Base-by-base conservation (phyloP, 2,888 invertebrate genomes). In the Pheosia gnoma region DNA sequence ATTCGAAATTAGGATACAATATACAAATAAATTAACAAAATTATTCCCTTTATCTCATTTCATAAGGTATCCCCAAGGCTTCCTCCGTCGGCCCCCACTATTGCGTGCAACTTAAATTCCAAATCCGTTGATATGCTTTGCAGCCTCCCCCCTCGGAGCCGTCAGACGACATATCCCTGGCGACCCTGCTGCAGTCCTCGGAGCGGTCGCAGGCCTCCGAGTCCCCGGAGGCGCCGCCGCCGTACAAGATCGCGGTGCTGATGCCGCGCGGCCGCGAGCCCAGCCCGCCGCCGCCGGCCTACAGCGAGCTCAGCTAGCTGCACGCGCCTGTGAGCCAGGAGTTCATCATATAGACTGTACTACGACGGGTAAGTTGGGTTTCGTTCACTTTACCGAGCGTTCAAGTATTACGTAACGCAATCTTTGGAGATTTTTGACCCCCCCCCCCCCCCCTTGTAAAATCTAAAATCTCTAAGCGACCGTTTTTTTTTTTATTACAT, bases 201-300 rank as follows among this genome's bases (percentile, higher is more conserved):
- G 82, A 81, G 66, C 85, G 82, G 57, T 73, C 74, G 56, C 68
- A 66, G 62, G 59, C 61, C 8, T 64, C 71, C 25, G 74, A 70
- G 59, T 74, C 70, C 13, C 74, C 72, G 3, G 86, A 94, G 75
- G 94, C 95, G 56, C 95, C 97, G 36, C 97, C 97, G n/a, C 97
- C 97, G 9, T 97, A 97, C 93, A 97, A 97, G 91, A 96, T 97
- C 90, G 97, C 97, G 52, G 96, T 97, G 78, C 90, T 97, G 73
- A 95, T 97, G 81, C 96, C 96, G 49, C 55, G 55, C 55, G 82
- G 87, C 43, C 86, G 92, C 49, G 85, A 84, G 62, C 74, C 80
- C 7, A 76, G 79, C 95, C 96, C 85, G 57, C 84, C 86, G 67
- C 96, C 96, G 63, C 96, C 97, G 63, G 95, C 97, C 68, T 97